Base-by-base conservation (phyloP, 2,113 vertebrate species). In the Phyllostomus hastatus region DNA sequence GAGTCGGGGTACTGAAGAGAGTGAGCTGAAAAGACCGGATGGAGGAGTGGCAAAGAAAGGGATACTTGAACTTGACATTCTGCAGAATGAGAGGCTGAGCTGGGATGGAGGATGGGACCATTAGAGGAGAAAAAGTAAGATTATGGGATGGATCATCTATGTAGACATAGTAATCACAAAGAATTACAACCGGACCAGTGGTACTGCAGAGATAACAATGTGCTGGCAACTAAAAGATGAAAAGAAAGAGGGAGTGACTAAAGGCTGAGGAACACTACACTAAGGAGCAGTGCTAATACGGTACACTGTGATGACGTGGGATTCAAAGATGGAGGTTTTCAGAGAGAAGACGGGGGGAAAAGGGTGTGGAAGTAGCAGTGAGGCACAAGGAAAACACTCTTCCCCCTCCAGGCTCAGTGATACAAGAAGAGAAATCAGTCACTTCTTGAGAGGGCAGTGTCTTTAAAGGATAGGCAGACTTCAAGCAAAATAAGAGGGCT, bases 161-260 rank as follows among this genome's bases (percentile, higher is more conserved):
- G 4, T 50, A 19, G 43, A 64, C 33, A 67, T 0, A 79, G 69
- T 38, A 61, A 12, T 86, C 20, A 54, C 20, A 20, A 92, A 75
- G 73, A 91, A 92, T 43, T 78, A 28, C 33, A 69, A 75, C 9
- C 73, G 46, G 80, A 73, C 15, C 33, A 59, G 12, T 15, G 85
- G 26, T 38, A 72, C 0, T 54, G 28, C n/a, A 70, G 22, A 86
- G 70, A 69, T 86, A 72, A 93, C 46, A 89, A 70, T 66, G 15
- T 85, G 33, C 38, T 22, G 88, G 66, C 57, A 95, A 95, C 28
- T n/a, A 66, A 86, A 93, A 96, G 33, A 94, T 41, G 12, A 22
- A 83, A 85, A 73, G 72, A 81, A 78, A 84, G 52, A 73, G 43
- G 38, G n/a, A 86, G 38, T 73, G 59, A 61, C 46, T 35, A 80